Conservation (phyloP, 2,888 invertebrate species). For the Tillus elongatus region DNA sequence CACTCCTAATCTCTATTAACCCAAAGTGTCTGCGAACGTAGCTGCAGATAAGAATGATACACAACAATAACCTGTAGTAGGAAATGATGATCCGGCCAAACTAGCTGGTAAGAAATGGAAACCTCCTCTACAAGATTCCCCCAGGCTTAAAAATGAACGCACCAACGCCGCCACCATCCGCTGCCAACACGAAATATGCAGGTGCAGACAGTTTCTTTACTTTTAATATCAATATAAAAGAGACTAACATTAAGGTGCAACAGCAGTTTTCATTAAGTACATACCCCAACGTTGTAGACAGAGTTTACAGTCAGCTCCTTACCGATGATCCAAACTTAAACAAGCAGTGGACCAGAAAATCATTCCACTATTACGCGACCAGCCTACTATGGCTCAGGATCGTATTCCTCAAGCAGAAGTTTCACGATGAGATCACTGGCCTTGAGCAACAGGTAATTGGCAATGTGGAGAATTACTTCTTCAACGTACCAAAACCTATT, state of each 20-base stretch:
- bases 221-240: no score
- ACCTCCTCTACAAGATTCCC: no score
- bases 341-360: slow-evolving; percentile 1
- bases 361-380: no score
- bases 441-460: neutral
- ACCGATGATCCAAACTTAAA: neutral
- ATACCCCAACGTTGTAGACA: neutral
- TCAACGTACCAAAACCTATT: slow-evolving; percentile 4
- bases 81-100: no score
- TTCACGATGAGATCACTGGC: neutral
- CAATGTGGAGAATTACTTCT: neutral
- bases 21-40: neutral
- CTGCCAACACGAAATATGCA: no score
- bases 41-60: no score
- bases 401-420: neutral
- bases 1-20: no score
- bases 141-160: no score
- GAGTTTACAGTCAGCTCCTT: neutral
- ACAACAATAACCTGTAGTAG: no score
- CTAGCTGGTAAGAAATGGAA: no score
- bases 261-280: neutral
- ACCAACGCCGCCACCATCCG: no score
- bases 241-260: neutral
- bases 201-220: no score
- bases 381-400: slow-evolving; percentile 1